These are phyloP conservation scores for Cynopterus brachyotis DNA, from an alignment of 2,113 vertebrate species.

Conservation along the genomic window DNA sequence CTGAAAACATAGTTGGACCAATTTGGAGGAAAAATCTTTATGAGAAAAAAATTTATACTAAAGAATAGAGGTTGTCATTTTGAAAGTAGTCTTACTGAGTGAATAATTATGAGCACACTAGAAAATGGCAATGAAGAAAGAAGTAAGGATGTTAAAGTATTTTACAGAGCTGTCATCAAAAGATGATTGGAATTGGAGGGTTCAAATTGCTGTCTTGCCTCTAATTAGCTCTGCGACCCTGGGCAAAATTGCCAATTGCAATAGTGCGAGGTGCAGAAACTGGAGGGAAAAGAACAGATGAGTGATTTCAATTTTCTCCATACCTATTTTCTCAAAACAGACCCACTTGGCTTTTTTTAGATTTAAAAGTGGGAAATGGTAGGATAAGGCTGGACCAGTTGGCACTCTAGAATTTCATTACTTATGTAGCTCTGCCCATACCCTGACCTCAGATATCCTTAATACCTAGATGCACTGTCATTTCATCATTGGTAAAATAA, in stretches of 20 bases:
- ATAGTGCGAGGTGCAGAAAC: not conserved
- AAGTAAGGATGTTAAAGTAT: not conserved
- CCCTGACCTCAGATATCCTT: not conserved
- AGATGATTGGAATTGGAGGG: not conserved
- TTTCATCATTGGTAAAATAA: not conserved
- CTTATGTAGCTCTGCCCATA: not conserved
- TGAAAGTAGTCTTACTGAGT: conserved; percentile 26
- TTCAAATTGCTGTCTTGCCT: not conserved
- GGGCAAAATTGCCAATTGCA: not conserved
- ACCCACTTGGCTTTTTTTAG: not conserved
- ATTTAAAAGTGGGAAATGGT: not conserved
- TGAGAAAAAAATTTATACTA: conserved; percentile 24
- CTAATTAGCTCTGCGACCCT: conserved; percentile 9
- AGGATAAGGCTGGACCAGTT: not conserved
- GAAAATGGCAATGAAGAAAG: conserved; percentile 31
- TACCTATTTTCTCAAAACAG: not conserved
- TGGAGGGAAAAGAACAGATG: not conserved
- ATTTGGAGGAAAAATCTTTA: conserved; percentile 16
- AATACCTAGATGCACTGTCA: not conserved
- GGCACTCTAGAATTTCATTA: not conserved
- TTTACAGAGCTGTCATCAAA: not conserved
- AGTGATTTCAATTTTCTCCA: not conserved
- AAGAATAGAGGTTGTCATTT: conserved; percentile 11
- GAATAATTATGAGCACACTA: conserved; percentile 9
- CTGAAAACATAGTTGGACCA: not conserved